Evolutionary conservation across 2,888 invertebrate species (phyloP).

Genomic region (Lepeophtheirus nordmannii): DNA sequence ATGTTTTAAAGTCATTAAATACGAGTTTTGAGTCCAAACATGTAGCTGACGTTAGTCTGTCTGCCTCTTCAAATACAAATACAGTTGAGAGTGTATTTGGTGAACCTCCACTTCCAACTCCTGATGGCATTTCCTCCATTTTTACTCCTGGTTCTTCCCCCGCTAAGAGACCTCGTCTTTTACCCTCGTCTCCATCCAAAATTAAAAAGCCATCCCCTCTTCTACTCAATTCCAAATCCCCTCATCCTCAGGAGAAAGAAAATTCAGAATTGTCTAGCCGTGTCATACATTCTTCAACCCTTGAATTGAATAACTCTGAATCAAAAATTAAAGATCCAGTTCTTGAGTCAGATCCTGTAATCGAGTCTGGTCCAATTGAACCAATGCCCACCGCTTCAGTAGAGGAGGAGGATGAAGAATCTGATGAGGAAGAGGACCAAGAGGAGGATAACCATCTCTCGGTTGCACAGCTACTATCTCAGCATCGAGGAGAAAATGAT

Average conservation of each 20-base stretch:
- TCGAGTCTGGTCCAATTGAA: constrained; percentile 17
- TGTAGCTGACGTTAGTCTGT: neutral
- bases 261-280: neutral
- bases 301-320: neutral
- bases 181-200: neutral
- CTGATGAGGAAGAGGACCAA: constrained; percentile 29
- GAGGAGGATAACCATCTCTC: constrained; percentile 29
- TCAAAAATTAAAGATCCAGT: neutral
- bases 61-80: neutral
- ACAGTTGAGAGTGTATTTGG: neutral
- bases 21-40: constrained; percentile 24
- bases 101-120: neutral
- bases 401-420: constrained; percentile 26
- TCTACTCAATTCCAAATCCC: neutral
- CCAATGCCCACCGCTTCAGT: constrained; percentile 1
- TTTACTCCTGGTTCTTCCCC: no score
- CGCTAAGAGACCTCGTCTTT: no score
- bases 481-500: constrained; percentile 30
- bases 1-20: constrained; percentile 70
- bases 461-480: constrained; percentile 30
- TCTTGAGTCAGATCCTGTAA: constrained; percentile 7
- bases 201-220: no score
- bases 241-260: neutral
- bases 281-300: neutral
- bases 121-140: neutral